Conservation (phyloP, 2,888 invertebrate genomes). For the Cyclophora punctaria region DNA sequence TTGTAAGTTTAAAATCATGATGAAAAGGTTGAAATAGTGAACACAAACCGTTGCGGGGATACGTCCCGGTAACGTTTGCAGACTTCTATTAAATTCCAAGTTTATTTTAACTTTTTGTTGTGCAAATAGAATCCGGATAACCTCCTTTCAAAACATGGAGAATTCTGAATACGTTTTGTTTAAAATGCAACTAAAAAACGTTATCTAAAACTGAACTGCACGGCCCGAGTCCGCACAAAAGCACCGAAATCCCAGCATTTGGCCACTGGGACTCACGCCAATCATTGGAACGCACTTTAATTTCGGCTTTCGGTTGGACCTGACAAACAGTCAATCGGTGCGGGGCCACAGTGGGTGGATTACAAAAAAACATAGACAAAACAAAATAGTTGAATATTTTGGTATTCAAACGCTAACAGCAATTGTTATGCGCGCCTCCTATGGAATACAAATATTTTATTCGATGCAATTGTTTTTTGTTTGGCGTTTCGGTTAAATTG, state of each 20-base stretch:
- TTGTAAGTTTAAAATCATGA: too few relatives aligned
- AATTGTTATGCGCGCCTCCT: conserved; percentile 5
- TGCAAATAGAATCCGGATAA: too few relatives aligned
- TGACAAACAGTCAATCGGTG: conserved; percentile 25
- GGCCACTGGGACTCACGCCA: conserved; percentile 6
- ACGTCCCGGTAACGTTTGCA: too few relatives aligned
- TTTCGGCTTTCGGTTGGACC: conserved; percentile 15
- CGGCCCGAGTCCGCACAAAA: background rate
- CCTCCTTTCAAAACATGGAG: too few relatives aligned
- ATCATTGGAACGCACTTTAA: conserved; percentile 19
- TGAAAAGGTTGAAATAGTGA: too few relatives aligned
- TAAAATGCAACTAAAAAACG: too few relatives aligned
- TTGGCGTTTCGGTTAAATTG: background rate
- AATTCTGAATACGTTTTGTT: too few relatives aligned
- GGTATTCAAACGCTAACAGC: conserved; percentile 9
- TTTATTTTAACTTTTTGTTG: too few relatives aligned
- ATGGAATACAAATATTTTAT: background rate
- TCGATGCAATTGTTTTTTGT: background rate
- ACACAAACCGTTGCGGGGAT: too few relatives aligned
- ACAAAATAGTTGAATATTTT: conserved; percentile 14
- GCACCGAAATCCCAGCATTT: background rate
- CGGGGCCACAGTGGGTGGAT: conserved; percentile 14
- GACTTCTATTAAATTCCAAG: too few relatives aligned
- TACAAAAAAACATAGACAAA: conserved; percentile 15
- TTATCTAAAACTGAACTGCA: background rate